These are phyloP conservation scores for Pachypanchax playfairii DNA, from an alignment of 2,113 vertebrate genomes.

Conservation along the genomic window DNA sequence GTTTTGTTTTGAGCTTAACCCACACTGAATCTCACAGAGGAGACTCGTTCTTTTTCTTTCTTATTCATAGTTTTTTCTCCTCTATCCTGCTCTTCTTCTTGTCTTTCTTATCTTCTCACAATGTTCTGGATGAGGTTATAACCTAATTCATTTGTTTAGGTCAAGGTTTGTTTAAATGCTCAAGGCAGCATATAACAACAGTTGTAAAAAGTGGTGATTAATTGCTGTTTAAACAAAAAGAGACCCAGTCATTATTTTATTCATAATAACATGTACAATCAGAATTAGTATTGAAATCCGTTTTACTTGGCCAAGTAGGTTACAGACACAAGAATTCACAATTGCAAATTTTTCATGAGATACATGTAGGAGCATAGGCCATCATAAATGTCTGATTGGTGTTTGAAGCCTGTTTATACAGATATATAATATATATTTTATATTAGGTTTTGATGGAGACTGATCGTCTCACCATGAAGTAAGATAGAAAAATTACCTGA, in stretches of 20 bases:
- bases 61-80: constrained; percentile 7
- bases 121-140: not conserved
- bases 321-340: no score
- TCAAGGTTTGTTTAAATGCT: not conserved
- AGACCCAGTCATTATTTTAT: not conserved
- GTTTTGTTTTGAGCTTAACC: constrained; percentile 62
- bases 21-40: constrained; percentile 34
- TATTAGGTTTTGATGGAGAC: no score
- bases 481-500: no score
- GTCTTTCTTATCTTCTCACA: constrained; percentile 5
- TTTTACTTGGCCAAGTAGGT: no score
- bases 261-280: no score
- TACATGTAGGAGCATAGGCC: no score
- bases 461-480: no score
- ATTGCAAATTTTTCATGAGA: no score
- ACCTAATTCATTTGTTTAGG: constrained; percentile 9
- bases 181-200: not conserved
- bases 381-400: no score
- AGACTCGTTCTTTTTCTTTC: constrained; percentile 4
- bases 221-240: not conserved
- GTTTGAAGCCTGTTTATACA: no score
- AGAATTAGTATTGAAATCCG: no score
- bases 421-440: no score
- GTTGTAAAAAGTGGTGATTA: not conserved
- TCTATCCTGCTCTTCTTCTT: not conserved